phyloP scores from a whole-genome alignment of 2,113 vertebrate genomes.

The Xyliphius kryptos region DNA sequence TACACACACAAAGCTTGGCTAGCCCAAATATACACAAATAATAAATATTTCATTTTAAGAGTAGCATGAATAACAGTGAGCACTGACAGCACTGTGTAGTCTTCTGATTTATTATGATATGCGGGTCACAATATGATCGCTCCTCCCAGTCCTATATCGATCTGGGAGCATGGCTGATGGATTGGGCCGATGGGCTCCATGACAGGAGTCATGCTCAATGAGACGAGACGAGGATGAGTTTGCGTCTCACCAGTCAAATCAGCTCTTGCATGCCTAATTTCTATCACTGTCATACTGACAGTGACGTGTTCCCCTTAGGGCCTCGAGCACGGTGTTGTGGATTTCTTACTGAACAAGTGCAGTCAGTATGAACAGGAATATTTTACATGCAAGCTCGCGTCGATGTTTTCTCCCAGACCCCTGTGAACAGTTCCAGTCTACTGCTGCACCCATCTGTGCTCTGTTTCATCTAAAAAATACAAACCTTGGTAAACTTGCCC shows the following conservation, averaged over 20 bases:
- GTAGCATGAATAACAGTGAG: no score
- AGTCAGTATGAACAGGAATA: slow-evolving; percentile 47
- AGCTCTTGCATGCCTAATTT: slow-evolving; percentile 37
- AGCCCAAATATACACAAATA: no score
- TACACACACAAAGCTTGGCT: no score
- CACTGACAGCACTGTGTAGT: no score
- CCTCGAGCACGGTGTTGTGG: not conserved
- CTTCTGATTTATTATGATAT: no score
- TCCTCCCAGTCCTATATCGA: slow-evolving; percentile 59
- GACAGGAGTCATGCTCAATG: slow-evolving; percentile 53
- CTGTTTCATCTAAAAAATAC: slow-evolving; percentile 41
- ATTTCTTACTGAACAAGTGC: slow-evolving; percentile 37
- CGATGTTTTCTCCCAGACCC: slow-evolving; percentile 45
- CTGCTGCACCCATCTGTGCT: slow-evolving; percentile 30
- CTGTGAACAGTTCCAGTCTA: slow-evolving; percentile 34
- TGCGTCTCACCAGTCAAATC: slow-evolving; percentile 47
- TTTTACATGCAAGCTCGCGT: slow-evolving; percentile 42
- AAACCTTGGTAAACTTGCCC: slow-evolving; percentile 42
- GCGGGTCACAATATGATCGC: slow-evolving; percentile 45
- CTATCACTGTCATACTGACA: slow-evolving; percentile 58
- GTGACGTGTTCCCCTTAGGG: slow-evolving; percentile 52
- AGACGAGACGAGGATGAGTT: slow-evolving; percentile 44
- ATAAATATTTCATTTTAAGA: no score
- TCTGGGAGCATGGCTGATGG: slow-evolving; percentile 54
- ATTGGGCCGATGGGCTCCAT: slow-evolving; percentile 50